Evolutionary conservation across 1,140 invertebrate genomes (phyloP).

Genomic region (Pseudomyrmex concolor): DNA sequence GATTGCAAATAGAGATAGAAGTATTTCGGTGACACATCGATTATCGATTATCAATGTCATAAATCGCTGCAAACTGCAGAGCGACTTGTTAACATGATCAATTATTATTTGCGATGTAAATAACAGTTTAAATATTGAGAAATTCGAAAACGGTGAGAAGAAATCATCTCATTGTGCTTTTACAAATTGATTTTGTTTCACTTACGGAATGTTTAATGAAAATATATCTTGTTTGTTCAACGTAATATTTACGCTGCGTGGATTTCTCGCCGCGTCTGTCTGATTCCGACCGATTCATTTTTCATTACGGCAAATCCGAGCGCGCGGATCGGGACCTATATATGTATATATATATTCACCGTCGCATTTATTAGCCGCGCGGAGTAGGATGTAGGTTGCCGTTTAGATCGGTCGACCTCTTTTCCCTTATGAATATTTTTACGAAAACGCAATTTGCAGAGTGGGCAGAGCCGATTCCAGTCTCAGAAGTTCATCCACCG

Average conservation of each 20-base stretch:
- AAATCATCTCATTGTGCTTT: no score
- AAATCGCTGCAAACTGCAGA: not conserved
- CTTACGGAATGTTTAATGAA: no score
- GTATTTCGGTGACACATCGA: not conserved
- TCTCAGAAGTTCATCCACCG: conserved; percentile 74
- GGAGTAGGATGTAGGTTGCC: conserved; percentile 69
- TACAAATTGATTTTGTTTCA: no score
- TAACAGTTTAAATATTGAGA: no score
- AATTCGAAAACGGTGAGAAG: no score
- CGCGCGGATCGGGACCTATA: conserved; percentile 46
- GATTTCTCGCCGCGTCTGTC: not conserved
- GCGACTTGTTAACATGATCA: not conserved
- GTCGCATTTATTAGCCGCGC: conserved; percentile 49
- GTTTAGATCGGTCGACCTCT: conserved; percentile 72
- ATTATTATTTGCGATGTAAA: conserved; percentile 15
- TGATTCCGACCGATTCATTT: conserved; percentile 17
- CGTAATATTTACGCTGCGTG: no score
- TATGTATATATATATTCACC: no score
- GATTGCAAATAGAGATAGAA: not conserved
- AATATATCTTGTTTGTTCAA: no score
- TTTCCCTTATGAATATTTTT: conserved; percentile 68
- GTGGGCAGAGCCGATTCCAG: conserved; percentile 75
- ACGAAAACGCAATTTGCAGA: conserved; percentile 73
- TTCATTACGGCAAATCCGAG: conserved; percentile 20
- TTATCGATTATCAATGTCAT: not conserved